Conservation (phyloP, 2,797 vertebrate species). For the Arnoldichthys spilopterus region DNA sequence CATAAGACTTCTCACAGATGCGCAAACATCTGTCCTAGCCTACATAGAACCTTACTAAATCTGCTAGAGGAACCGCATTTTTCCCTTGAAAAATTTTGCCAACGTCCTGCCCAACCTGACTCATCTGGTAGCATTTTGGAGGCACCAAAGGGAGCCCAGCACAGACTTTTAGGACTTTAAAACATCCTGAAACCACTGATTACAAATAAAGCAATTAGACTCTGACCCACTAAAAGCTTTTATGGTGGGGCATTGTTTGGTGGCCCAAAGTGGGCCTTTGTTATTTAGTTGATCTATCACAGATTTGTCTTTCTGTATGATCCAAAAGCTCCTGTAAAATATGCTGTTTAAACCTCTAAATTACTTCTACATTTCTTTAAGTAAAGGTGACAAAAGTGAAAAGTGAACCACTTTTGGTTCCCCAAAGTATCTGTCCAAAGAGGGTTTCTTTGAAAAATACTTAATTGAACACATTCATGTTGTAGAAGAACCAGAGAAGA, state of each 20-base stretch:
- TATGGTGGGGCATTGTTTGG: neutral
- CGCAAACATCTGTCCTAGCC: neutral
- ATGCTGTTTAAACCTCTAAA: neutral
- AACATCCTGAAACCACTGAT: no score
- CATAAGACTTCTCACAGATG: neutral
- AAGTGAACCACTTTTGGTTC: neutral
- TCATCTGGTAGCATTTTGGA: constrained; percentile 28
- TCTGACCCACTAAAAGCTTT: neutral
- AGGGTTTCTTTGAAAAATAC: neutral
- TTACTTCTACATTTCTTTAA: no score
- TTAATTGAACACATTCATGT: neutral
- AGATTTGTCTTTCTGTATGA: neutral
- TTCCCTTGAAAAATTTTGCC: neutral
- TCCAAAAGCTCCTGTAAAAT: neutral
- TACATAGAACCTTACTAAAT: neutral
- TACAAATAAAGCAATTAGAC: neutral
- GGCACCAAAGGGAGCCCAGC: neutral
- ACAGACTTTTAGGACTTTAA: neutral
- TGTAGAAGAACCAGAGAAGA: neutral
- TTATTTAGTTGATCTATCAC: neutral
- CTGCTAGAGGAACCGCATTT: neutral
- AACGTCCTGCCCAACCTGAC: neutral
- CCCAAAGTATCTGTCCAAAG: neutral
- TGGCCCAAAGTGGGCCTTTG: neutral
- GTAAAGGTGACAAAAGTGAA: no score